A percentile compares a stretch with the other conserved stretches of the same genome.
Conservation (phyloP, 2,797 vertebrate species). For the Bucorvus abyssinicus region DNA sequence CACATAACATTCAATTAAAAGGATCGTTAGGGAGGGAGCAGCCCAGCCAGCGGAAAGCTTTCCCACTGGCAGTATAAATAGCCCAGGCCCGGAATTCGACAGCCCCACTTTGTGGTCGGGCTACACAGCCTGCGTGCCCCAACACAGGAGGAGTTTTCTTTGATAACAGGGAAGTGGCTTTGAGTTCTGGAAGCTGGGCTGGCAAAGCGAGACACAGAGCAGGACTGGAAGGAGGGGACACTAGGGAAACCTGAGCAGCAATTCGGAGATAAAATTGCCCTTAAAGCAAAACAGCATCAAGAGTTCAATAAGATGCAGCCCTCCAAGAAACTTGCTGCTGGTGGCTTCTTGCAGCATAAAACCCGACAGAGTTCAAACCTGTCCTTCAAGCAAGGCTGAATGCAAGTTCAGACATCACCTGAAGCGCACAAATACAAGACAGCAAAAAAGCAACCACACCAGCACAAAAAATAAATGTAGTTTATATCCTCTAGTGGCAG, state of each 20-base stretch:
- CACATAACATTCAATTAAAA: constrained; percentile 24
- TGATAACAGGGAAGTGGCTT: neutral
- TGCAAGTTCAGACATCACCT: neutral
- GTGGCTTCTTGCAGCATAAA: neutral
- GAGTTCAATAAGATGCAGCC: neutral
- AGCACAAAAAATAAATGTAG: neutral
- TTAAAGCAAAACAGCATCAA: neutral
- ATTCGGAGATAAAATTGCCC: neutral
- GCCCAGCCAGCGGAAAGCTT: neutral
- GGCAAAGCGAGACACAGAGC: neutral
- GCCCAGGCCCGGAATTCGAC: neutral
- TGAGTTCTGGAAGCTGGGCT: neutral
- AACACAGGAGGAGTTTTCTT: neutral
- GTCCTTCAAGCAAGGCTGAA: neutral
- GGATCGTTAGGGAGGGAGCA: neutral
- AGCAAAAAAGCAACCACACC: neutral
- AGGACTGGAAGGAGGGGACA: neutral
- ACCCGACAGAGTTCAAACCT: neutral
- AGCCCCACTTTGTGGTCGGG: neutral
- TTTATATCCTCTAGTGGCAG: neutral
- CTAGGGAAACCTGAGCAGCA: neutral
- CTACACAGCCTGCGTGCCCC: neutral
- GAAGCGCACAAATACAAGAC: neutral
- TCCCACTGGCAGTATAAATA: constrained; percentile 27
- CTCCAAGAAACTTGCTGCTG: neutral